These are phyloP conservation scores for Zoanthus solanderi DNA, from an alignment of 92 coral and sea anemone species.

Conservation along the genomic window DNA sequence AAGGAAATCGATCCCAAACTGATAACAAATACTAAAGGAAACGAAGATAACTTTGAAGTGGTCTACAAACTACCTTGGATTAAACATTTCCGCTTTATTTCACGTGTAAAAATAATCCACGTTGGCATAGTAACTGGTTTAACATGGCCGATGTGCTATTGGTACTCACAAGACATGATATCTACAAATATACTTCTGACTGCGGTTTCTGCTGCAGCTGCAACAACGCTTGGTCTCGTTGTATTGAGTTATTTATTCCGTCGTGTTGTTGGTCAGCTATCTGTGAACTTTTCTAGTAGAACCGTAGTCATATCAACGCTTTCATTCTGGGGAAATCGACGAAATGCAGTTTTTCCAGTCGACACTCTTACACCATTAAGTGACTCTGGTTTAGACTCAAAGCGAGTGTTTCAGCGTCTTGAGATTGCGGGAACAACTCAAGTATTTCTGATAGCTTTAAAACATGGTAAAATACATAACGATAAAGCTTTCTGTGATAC, in stretches of 20 bases:
- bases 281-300: conserved; percentile 49
- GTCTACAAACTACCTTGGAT: conserved; percentile 85
- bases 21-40: conserved; percentile 6
- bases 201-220: conserved; percentile 74
- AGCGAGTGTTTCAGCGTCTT: conserved; percentile 74
- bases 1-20: background rate
- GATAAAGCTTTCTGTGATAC: conserved; percentile 46
- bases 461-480: conserved; percentile 74
- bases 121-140: conserved; percentile 70
- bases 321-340: conserved; percentile 90
- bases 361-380: conserved; percentile 62
- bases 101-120: conserved; percentile 80
- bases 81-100: conserved; percentile 76
- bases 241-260: conserved; percentile 85
- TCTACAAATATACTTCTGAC: conserved; percentile 58
- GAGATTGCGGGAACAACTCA: conserved; percentile 60
- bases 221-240: conserved; percentile 79
- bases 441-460: conserved; percentile 70
- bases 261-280: conserved; percentile 79
- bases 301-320: conserved; percentile 75
- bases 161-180: conserved; percentile 71
- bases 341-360: conserved; percentile 58
- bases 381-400: conserved; percentile 74
- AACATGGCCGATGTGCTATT: conserved; percentile 76
- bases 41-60: conserved; percentile 37